Percentiles rank a stretch among this genome's conserved stretches.
Evolutionary conservation across 2,797 vertebrate genomes (phyloP).

Genomic region (Esox lucius): DNA sequence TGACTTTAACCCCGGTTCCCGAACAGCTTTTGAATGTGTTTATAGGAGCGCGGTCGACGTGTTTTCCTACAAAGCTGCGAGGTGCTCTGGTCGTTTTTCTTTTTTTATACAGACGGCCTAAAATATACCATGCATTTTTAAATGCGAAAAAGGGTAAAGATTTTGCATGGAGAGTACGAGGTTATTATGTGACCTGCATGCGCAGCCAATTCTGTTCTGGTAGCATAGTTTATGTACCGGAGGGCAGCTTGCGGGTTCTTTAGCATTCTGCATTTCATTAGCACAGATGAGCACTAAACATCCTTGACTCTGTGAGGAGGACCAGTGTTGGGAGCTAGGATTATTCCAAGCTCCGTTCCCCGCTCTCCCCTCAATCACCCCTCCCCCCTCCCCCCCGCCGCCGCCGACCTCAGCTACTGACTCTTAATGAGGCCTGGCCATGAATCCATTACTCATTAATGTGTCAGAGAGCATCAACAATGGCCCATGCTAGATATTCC

Average conservation of each 20-base stretch:
- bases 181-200: constrained; percentile 13
- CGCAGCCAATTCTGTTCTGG: background rate
- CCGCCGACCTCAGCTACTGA: background rate
- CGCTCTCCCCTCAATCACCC: background rate
- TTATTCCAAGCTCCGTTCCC: background rate
- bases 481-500: background rate
- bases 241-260: constrained; percentile 7
- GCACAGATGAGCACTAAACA: constrained; percentile 20
- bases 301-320: constrained; percentile 19
- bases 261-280: constrained; percentile 27
- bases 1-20: background rate
- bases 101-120: background rate
- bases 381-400: background rate
- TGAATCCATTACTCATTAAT: constrained; percentile 16
- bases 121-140: constrained; percentile 11
- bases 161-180: background rate
- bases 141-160: background rate
- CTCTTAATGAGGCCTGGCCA: constrained; percentile 5
- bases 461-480: constrained; percentile 10
- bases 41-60: background rate
- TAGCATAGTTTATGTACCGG: constrained; percentile 3
- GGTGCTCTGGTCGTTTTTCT: background rate
- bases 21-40: background rate
- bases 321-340: background rate
- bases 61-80: background rate